These are phyloP conservation scores for Oedothorax gibbosus DNA, from an alignment of 1,140 invertebrate species.

Conservation along the genomic window DNA sequence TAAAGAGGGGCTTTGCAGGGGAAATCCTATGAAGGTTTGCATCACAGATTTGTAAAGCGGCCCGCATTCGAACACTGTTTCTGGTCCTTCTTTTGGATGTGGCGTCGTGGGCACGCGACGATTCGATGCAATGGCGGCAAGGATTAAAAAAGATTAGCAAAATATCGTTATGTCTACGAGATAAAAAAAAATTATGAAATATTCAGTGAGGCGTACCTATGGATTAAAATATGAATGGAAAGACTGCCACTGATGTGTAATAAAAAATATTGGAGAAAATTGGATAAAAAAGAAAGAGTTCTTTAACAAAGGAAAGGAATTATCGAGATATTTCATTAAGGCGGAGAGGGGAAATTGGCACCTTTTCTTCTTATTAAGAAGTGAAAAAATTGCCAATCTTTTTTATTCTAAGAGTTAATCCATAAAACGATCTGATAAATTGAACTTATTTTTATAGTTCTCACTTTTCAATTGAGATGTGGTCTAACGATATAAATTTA, in stretches of 20 bases:
- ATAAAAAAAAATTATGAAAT: conserved; percentile 40
- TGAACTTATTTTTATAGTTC: background rate
- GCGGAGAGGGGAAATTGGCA: background rate
- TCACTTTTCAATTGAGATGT: background rate
- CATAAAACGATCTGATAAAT: conserved; percentile 50
- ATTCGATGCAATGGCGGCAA: conserved; percentile 11
- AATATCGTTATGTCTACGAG: conserved; percentile 49
- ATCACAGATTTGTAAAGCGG: conserved; percentile 45
- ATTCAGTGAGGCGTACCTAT: conserved; percentile 52
- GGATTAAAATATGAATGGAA: conserved; percentile 54
- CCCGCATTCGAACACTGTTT: conserved; percentile 5
- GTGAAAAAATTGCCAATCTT: conserved; percentile 46
- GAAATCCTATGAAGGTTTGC: conserved; percentile 56
- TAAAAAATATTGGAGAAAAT: conserved; percentile 12
- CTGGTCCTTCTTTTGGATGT: background rate
- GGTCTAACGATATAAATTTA: too few species aligned
- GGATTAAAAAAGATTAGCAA: conserved; percentile 59
- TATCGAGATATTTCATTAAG: conserved; percentile 40
- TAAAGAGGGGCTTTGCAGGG: conserved; percentile 41
- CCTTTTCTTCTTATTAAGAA: conserved; percentile 4
- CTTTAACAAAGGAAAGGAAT: conserved; percentile 39
- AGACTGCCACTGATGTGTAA: conserved; percentile 45
- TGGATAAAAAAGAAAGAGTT: background rate
- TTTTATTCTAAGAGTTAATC: conserved; percentile 42
- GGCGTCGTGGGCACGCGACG: background rate